Evolutionary conservation across 2,888 invertebrate genomes (phyloP).

Genomic region (Drosophila tanythrix): DNA sequence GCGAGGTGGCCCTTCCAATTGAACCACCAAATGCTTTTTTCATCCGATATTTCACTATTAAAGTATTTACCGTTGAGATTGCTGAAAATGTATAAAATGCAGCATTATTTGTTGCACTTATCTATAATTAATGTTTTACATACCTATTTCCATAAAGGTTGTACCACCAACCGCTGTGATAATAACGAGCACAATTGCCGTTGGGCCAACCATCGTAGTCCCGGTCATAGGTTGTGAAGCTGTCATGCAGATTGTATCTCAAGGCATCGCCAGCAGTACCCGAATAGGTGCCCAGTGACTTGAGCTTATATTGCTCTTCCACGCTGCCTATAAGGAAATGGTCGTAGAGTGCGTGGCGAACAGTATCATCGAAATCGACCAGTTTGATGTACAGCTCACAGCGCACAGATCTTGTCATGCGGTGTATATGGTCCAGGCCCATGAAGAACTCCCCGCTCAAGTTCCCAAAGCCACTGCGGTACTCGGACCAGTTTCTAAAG

Average conservation of each 20-base stretch:
- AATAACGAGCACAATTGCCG: constrained; percentile 12
- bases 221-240: constrained; percentile 9
- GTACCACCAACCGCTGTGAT: constrained; percentile 20
- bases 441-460: constrained; percentile 17
- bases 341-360: constrained; percentile 9
- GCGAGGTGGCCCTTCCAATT: constrained; percentile 10
- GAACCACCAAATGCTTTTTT: constrained; percentile 37
- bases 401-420: constrained; percentile 13
- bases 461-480: constrained; percentile 6
- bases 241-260: background rate
- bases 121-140: background rate
- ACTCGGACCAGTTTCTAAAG: constrained; percentile 5
- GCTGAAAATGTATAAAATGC: constrained; percentile 12
- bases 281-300: constrained; percentile 5
- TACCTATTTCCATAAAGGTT: constrained; percentile 14
- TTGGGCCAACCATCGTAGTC: background rate
- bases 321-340: constrained; percentile 18
- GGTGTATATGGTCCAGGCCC: constrained; percentile 14
- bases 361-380: background rate
- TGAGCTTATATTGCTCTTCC: background rate
- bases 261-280: constrained; percentile 16
- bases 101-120: background rate
- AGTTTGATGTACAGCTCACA: constrained; percentile 11
- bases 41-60: accelerated
- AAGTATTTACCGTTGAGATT: constrained; percentile 38